Percentiles rank a stretch among this genome's conserved stretches.
These are phyloP conservation scores for Bugulina stolonifera DNA, from an alignment of 2,888 invertebrate genomes.

Conservation along the genomic window DNA sequence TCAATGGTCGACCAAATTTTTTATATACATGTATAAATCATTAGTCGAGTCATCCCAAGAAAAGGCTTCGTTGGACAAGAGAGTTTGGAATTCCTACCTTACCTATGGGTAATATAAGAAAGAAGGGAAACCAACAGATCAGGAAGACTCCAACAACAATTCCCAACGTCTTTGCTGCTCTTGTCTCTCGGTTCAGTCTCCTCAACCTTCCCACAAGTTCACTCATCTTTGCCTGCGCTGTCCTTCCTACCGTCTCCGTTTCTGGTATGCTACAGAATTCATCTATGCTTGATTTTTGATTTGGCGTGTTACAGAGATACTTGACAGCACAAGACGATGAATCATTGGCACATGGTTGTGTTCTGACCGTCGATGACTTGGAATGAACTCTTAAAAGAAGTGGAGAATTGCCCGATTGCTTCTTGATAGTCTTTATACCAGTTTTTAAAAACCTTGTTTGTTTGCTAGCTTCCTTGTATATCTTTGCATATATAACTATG, in stretches of 20 bases:
- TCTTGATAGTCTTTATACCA: conserved; percentile 38
- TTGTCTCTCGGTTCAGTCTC: conserved; percentile 60
- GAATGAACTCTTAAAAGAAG: neutral
- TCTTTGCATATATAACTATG: conserved; percentile 61
- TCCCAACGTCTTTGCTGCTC: conserved; percentile 65
- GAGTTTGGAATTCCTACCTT: conserved; percentile 43
- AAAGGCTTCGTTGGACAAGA: too few species aligned
- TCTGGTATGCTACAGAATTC: too few species aligned
- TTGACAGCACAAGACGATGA: neutral
- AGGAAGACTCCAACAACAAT: conserved; percentile 64
- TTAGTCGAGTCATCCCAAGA: too few species aligned
- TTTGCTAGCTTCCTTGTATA: conserved; percentile 58
- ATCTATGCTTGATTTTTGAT: neutral
- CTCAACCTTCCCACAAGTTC: conserved; percentile 43
- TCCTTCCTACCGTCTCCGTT: neutral
- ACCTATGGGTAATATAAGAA: conserved; percentile 64
- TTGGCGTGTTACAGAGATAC: neutral
- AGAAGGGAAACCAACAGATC: conserved; percentile 66
- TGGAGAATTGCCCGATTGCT: neutral
- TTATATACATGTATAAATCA: too few species aligned
- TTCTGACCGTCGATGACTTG: neutral
- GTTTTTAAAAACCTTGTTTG: conserved; percentile 56
- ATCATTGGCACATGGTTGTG: neutral
- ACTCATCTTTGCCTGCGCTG: neutral
- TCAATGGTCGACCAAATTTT: too few species aligned